Conservation (phyloP, 35 echinoderm and acorn worm species). For the Holothuria glaberrima region DNA sequence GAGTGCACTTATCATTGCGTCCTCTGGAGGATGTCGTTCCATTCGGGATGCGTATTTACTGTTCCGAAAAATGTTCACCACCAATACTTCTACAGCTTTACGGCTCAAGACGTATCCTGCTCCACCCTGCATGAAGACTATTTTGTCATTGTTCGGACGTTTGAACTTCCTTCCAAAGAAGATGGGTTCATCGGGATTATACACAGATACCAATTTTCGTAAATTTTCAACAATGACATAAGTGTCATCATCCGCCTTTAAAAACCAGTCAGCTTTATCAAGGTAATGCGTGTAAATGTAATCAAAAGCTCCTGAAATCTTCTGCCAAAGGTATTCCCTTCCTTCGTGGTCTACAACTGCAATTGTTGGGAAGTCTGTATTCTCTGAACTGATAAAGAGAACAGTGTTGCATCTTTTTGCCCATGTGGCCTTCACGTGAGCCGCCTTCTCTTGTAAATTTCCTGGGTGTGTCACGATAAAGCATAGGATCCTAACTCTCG, state of each 20-base stretch:
- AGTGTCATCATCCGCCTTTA: too few species aligned
- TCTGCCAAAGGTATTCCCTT: constrained; percentile 69
- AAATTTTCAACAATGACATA: too few species aligned
- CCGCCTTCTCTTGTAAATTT: constrained; percentile 67
- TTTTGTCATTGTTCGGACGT: constrained; percentile 59
- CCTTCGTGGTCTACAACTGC: constrained; percentile 67
- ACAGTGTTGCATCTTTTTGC: constrained; percentile 45
- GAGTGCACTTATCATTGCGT: constrained; percentile 73
- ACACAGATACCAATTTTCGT: constrained; percentile 66
- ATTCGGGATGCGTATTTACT: constrained; percentile 20
- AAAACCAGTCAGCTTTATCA: too few species aligned
- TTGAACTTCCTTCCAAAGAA: constrained; percentile 85
- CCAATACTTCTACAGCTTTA: constrained; percentile 48
- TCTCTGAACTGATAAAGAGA: too few species aligned
- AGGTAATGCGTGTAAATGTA: constrained; percentile 79
- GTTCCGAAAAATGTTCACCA: constrained; percentile 64
- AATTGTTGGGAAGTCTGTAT: constrained; percentile 72
- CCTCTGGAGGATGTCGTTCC: constrained; percentile 59
- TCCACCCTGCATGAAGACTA: constrained; percentile 83
- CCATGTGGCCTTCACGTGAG: constrained; percentile 61
- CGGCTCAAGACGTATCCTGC: constrained; percentile 80
- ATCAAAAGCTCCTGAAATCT: constrained; percentile 68
- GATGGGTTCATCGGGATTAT: constrained; percentile 53
- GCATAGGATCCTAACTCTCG: constrained; percentile 61
- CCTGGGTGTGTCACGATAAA: constrained; percentile 66